phyloP scores from a whole-genome alignment of 2,113 vertebrate species.

The Arizona elegans region DNA sequence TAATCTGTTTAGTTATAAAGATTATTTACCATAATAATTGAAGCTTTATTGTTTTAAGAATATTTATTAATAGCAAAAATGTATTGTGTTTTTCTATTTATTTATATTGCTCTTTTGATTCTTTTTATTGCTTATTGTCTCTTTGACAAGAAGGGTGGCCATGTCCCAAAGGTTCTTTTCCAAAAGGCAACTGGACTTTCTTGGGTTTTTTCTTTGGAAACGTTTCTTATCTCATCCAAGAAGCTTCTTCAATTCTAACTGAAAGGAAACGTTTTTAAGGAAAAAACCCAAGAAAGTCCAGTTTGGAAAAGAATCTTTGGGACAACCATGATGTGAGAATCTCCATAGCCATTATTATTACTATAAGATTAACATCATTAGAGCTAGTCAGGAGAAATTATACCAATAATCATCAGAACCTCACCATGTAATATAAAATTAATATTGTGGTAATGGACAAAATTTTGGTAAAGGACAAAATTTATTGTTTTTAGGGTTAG shows the following conservation, averaged over 20 bases:
- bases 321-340: neutral
- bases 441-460: neutral
- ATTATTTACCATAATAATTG: neutral
- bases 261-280: neutral
- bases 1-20: neutral
- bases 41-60: neutral
- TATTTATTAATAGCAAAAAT: neutral
- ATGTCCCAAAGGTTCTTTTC: neutral
- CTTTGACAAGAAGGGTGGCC: neutral
- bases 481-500: neutral
- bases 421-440: neutral
- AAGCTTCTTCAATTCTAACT: neutral
- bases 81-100: neutral
- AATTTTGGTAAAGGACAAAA: neutral
- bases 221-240: neutral
- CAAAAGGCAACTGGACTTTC: neutral
- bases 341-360: neutral
- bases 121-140: neutral
- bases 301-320: neutral
- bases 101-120: neutral
- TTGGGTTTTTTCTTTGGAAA: neutral
- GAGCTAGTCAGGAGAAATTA: neutral
- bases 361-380: neutral
- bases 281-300: neutral
- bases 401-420: neutral